Evolutionary conservation across 1,140 invertebrate species (phyloP).

Genomic region (Heterodera carotae): DNA sequence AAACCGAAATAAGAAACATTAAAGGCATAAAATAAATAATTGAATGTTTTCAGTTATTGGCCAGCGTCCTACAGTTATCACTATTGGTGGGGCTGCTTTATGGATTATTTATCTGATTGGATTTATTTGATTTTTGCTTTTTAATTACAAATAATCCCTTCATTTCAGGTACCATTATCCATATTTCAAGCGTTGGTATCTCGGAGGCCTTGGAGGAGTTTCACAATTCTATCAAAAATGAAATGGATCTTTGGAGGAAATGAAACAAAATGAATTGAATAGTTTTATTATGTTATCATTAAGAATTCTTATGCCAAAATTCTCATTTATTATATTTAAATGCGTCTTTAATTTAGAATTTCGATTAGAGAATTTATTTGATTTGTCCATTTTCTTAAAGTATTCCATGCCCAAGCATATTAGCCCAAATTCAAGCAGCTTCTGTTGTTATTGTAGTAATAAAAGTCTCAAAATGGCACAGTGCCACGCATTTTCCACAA

Average conservation of each 20-base stretch:
- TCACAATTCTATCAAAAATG: not conserved
- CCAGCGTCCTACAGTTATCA: slow-evolving; percentile 17
- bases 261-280: not conserved
- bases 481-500: not conserved
- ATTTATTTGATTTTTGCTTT: not conserved
- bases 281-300: no score
- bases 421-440: no score
- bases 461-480: no score
- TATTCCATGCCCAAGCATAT: no score
- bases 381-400: no score
- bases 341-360: no score
- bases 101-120: no score
- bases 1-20: not conserved
- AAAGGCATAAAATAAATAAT: not conserved
- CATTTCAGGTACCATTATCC: slow-evolving; percentile 25
- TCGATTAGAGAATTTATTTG: no score
- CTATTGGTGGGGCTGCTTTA: slow-evolving; percentile 30
- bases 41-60: slow-evolving; percentile 11
- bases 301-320: no score
- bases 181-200: slow-evolving; percentile 27
- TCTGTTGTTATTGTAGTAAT: no score
- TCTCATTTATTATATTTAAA: no score
- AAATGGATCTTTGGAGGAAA: not conserved
- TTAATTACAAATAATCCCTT: no score
- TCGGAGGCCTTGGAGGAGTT: not conserved